These are phyloP conservation scores for Silurus meridionalis DNA, from an alignment of 2,113 vertebrate genomes.

Conservation along the genomic window DNA sequence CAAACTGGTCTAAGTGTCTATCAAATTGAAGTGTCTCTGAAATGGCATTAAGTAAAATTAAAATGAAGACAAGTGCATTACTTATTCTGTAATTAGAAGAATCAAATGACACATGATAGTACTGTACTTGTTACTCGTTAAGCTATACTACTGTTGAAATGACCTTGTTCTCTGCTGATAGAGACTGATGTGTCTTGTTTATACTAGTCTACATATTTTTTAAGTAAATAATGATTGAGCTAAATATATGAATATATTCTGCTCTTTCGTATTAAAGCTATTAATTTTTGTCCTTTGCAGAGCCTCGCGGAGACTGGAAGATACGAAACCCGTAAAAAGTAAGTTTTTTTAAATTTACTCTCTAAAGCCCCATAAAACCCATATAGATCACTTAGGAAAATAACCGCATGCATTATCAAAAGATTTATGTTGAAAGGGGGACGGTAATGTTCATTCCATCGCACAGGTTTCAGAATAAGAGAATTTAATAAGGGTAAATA, in stretches of 20 bases:
- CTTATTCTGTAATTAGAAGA: constrained; percentile 40
- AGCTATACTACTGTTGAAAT: background rate
- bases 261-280: background rate
- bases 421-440: background rate
- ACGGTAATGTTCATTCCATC: background rate
- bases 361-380: constrained; percentile 5
- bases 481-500: background rate
- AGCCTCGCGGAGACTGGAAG: constrained; percentile 62
- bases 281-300: constrained; percentile 56
- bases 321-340: constrained; percentile 72
- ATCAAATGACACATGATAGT: constrained; percentile 20
- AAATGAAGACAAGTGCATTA: background rate
- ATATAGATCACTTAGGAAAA: background rate
- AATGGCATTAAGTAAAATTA: constrained; percentile 17
- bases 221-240: background rate
- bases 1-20: background rate
- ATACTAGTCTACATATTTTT: background rate
- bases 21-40: constrained; percentile 13
- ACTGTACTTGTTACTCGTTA: constrained; percentile 14
- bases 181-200: background rate
- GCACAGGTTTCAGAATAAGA: background rate
- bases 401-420: constrained; percentile 14
- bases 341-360: constrained; percentile 59
- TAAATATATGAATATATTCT: background rate
- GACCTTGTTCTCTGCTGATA: background rate